A percentile compares a stretch with the other conserved stretches of the same genome.
These are phyloP conservation scores for Euzophera pinguis DNA, from an alignment of 2,888 invertebrate species.

Conservation along the genomic window DNA sequence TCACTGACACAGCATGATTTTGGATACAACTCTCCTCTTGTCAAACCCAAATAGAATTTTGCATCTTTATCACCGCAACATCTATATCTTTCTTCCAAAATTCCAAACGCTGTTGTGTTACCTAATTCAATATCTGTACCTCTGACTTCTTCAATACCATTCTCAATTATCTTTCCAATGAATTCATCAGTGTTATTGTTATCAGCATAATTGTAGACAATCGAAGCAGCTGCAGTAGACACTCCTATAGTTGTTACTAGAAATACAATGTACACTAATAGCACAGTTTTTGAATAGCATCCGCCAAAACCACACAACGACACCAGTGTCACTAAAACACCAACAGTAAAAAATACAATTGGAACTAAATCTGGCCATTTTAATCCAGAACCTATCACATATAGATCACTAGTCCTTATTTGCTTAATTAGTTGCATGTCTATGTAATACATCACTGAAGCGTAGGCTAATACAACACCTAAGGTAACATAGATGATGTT, in stretches of 20 bases:
- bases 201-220: conserved; percentile 34
- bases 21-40: conserved; percentile 29
- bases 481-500: background rate
- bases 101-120: conserved; percentile 27
- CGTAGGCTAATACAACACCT: background rate
- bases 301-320: conserved; percentile 38
- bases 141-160: background rate
- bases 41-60: conserved; percentile 13
- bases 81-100: conserved; percentile 33
- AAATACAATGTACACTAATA: conserved; percentile 32
- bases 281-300: conserved; percentile 18
- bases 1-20: conserved; percentile 39
- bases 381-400: background rate
- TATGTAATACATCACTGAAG: background rate
- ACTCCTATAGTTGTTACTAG: conserved; percentile 28
- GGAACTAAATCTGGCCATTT: conserved; percentile 46
- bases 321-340: conserved; percentile 32
- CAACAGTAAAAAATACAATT: conserved; percentile 40
- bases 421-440: background rate
- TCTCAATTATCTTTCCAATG: conserved; percentile 18
- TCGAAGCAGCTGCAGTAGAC: conserved; percentile 28
- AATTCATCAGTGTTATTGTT: conserved; percentile 38
- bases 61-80: conserved; percentile 20
- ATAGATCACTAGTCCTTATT: conserved; percentile 5
- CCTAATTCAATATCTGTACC: background rate